Evolutionary conservation across 2,113 vertebrate genomes (phyloP).

Genomic region (Chloropsis cyanopogon): DNA sequence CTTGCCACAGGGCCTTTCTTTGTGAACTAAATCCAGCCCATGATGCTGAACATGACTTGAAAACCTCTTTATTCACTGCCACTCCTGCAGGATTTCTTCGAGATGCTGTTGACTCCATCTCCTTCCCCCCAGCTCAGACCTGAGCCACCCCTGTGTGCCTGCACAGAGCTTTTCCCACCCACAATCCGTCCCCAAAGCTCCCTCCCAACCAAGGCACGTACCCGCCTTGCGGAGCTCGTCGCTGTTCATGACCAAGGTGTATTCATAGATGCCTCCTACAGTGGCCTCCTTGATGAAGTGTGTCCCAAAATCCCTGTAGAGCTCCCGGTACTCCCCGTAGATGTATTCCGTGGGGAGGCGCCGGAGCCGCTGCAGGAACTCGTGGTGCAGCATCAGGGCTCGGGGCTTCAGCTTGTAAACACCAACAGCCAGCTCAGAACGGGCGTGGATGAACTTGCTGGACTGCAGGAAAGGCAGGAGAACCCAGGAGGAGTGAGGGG

Average conservation of each 20-base stretch:
- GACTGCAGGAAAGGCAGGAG: conserved; percentile 64
- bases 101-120: not conserved
- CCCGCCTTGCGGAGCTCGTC: conserved; percentile 72
- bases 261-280: conserved; percentile 83
- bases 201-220: not conserved
- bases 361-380: conserved; percentile 81
- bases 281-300: conserved; percentile 87
- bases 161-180: not conserved
- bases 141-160: not conserved
- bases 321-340: conserved; percentile 88
- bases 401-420: conserved; percentile 81
- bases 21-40: not conserved
- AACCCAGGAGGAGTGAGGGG: not conserved
- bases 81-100: not conserved
- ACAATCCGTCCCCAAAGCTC: not conserved
- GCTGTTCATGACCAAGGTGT: conserved; percentile 81
- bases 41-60: not conserved
- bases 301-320: conserved; percentile 87
- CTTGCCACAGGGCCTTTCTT: not conserved
- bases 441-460: conserved; percentile 79
- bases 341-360: conserved; percentile 80
- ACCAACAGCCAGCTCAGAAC: conserved; percentile 79
- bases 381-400: conserved; percentile 83
- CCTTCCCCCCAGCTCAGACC: not conserved
- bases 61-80: not conserved